Conservation (phyloP, 1,140 invertebrate genomes). For the Drosophila tristis region DNA sequence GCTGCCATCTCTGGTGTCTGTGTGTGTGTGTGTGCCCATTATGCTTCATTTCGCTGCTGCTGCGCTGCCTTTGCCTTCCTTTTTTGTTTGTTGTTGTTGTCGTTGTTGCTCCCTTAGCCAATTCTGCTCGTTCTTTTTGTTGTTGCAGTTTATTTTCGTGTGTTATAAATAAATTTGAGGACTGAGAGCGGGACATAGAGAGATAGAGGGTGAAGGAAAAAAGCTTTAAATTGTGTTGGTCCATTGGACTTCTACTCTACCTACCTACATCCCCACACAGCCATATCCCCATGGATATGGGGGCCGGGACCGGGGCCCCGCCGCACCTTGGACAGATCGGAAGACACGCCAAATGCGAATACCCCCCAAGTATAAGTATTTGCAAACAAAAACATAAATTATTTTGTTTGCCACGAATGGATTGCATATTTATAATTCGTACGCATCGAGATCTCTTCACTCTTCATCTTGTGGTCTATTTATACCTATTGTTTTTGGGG, state of each 20-base stretch:
- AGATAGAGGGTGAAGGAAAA: constrained; percentile 23
- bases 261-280: not conserved
- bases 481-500: constrained; percentile 25
- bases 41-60: constrained; percentile 44
- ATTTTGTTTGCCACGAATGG: constrained; percentile 52
- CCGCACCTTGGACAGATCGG: constrained; percentile 38
- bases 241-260: not conserved
- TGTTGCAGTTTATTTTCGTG: constrained; percentile 55
- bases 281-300: constrained; percentile 10
- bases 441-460: constrained; percentile 10
- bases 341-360: constrained; percentile 65
- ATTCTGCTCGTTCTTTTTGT: constrained; percentile 13
- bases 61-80: constrained; percentile 9
- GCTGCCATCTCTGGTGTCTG: too few relatives aligned
- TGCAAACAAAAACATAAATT: constrained; percentile 81
- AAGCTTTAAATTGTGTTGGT: constrained; percentile 13
- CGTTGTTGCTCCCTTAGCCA: constrained; percentile 54
- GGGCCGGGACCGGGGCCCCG: constrained; percentile 7
- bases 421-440: constrained; percentile 58
- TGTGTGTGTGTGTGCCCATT: constrained; percentile 42
- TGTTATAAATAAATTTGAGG: constrained; percentile 66
- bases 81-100: constrained; percentile 29
- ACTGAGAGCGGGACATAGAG: constrained; percentile 8
- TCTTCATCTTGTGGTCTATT: constrained; percentile 7
- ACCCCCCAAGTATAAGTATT: constrained; percentile 77